Base-by-base conservation (phyloP, 2,797 vertebrate species). In the Brachyrhaphis roseni region DNA sequence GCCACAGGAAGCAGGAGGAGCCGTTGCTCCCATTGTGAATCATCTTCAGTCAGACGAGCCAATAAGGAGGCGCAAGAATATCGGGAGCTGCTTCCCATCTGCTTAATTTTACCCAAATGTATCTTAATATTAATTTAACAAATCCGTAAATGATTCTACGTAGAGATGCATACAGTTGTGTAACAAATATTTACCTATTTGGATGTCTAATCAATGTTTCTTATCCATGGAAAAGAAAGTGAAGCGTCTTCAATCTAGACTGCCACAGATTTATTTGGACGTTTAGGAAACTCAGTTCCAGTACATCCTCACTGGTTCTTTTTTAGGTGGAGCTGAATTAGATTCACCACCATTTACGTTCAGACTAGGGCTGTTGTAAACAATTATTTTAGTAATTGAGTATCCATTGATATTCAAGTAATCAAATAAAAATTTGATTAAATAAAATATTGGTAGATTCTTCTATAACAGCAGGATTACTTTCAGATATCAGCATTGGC, bases 1-100 rank as follows among this genome's bases (percentile, higher is more conserved):
- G 64, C 71, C 79, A 68, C 49, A 68, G 20, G 82, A 82, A 84
- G 78, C 79, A 36, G 28, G 72, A 64, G 36, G 26, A 46, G 70
- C 43, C 36, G 74, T 53, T 79, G 80, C 70, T 41, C 49, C 74
- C 41, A n/a, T 57, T 57, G 53, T 53, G 45, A 72, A 49, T 72
- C 64, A 31, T 72, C 34, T 8, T 39, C 12, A 28, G 13, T 20
- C 47, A 51, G 72, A 34, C 12, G 12, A 51, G 39, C 41, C 68
- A 71, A 45, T 71, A 51, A 75, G 53, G 36, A 74, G 7, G 8
- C 11, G 7, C 73, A 64, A 53, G 16, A 64, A 75, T 28, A 20
- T 28, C 36, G 12, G 13, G 45, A 28, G 11, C n/a, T n/a, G 26
- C 55, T 84, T 26, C 47, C 53, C 77, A 51, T 76, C 26, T 71